Evolutionary conservation across 2,113 vertebrate genomes (phyloP).

Genomic region (Zosterops borbonicus): DNA sequence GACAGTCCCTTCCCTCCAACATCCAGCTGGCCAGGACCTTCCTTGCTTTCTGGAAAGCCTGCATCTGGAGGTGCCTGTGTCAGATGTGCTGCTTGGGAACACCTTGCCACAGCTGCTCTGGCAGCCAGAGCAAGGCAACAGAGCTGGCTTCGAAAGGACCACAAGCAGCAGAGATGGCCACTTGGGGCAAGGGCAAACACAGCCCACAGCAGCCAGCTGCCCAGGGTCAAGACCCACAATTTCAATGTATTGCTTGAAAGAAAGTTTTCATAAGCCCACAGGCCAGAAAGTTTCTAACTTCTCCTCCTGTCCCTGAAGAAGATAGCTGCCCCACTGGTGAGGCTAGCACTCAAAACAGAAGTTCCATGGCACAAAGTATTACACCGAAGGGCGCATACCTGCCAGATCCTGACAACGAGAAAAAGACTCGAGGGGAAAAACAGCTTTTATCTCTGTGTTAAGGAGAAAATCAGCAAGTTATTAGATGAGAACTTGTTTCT

Average conservation of each 20-base stretch:
- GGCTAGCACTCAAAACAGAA: slow-evolving; percentile 18
- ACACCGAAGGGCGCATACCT: background rate
- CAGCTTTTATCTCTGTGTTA: background rate
- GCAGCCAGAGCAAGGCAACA: background rate
- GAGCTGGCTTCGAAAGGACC: background rate
- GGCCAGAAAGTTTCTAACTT: background rate
- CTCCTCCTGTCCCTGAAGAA: background rate
- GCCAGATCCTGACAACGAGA: slow-evolving; percentile 16
- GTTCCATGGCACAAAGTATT: background rate
- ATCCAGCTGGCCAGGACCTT: background rate
- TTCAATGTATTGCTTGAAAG: background rate
- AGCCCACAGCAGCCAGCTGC: background rate
- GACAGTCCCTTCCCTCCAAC: background rate
- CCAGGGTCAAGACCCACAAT: background rate
- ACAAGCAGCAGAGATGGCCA: background rate
- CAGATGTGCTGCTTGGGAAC: background rate
- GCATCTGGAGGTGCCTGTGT: background rate
- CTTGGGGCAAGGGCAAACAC: background rate
- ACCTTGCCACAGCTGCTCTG: background rate
- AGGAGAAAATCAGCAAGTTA: background rate
- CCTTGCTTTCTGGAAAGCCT: background rate
- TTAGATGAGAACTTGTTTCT: background rate
- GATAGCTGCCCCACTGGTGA: background rate
- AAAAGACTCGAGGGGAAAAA: background rate
- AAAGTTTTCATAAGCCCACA: background rate